phyloP scores from a whole-genome alignment of 2,797 vertebrate species.

The Periophthalmus magnuspinnatus region DNA sequence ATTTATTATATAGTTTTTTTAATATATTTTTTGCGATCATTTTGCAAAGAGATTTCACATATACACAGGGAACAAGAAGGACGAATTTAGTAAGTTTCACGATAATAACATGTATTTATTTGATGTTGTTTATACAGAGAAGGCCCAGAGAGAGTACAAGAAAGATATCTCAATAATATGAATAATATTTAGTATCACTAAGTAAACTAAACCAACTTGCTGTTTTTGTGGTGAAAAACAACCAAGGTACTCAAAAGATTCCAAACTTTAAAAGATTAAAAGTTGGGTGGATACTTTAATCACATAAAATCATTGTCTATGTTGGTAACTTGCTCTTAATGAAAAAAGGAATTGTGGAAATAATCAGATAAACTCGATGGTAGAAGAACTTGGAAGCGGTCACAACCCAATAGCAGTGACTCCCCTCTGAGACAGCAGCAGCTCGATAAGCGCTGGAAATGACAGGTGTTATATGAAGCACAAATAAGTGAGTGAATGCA shows the following conservation, averaged over 20 bases:
- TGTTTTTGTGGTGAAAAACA: not conserved
- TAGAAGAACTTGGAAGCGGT: constrained; percentile 36
- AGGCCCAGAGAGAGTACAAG: not conserved
- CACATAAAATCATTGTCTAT: constrained; percentile 27
- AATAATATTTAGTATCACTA: not conserved
- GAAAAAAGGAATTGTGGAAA: constrained; percentile 57
- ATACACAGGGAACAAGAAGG: not conserved
- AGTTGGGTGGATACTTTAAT: constrained; percentile 26
- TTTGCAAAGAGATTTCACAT: too few relatives aligned
- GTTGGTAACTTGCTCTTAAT: constrained; percentile 47
- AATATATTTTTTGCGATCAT: too few relatives aligned
- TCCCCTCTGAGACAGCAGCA: constrained; percentile 43
- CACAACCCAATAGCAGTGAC: constrained; percentile 44
- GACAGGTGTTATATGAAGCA: constrained; percentile 66
- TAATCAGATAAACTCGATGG: constrained; percentile 52
- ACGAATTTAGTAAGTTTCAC: not conserved
- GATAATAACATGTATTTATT: too few relatives aligned
- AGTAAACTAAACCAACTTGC: not conserved
- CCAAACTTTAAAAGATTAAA: constrained; percentile 20
- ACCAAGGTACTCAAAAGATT: not conserved
- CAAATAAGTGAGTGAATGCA: constrained; percentile 55
- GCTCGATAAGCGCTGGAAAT: constrained; percentile 60
- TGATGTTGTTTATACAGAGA: too few relatives aligned
- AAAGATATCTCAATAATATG: not conserved
- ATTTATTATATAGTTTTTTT: too few relatives aligned